phyloP scores from a whole-genome alignment of 2,113 vertebrate genomes.

The Embiotoca jacksoni region DNA sequence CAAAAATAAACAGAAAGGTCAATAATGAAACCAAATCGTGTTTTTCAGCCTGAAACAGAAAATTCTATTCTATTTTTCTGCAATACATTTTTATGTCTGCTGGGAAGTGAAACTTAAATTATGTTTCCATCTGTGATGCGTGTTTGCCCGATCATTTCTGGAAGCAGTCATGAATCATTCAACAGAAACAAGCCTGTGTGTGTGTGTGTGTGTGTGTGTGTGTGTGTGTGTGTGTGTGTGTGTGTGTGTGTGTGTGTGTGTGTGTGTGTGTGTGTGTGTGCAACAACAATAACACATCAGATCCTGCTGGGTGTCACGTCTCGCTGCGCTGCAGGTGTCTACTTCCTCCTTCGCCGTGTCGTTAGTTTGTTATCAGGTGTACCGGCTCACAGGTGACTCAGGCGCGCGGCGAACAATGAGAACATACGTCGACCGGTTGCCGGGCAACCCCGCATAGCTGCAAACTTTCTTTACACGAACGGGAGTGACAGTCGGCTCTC shows the following conservation, averaged over 20 bases:
- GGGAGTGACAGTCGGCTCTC: neutral
- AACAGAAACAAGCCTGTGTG: neutral
- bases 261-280: too few relatives aligned
- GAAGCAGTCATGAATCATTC: conserved; percentile 6
- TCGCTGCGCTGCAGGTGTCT: neutral
- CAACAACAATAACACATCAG: neutral
- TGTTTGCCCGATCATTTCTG: conserved; percentile 12
- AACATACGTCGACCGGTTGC: conserved; percentile 46
- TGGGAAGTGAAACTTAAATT: neutral
- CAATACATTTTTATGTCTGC: neutral
- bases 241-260: too few relatives aligned
- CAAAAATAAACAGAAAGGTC: too few relatives aligned
- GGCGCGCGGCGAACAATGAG: conserved; percentile 66
- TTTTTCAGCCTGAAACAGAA: neutral
- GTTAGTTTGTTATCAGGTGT: conserved; percentile 55
- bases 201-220: neutral
- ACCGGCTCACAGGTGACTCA: conserved; percentile 64
- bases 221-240: too few relatives aligned
- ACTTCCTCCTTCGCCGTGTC: conserved; percentile 50
- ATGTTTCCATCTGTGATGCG: conserved; percentile 12
- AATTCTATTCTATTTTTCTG: neutral
- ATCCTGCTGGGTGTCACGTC: neutral
- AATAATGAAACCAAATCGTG: neutral
- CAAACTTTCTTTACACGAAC: conserved; percentile 18
- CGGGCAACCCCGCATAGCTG: conserved; percentile 27